These are phyloP conservation scores for Takifugu rubripes DNA, from an alignment of 2,797 vertebrate species.

Conservation along the genomic window DNA sequence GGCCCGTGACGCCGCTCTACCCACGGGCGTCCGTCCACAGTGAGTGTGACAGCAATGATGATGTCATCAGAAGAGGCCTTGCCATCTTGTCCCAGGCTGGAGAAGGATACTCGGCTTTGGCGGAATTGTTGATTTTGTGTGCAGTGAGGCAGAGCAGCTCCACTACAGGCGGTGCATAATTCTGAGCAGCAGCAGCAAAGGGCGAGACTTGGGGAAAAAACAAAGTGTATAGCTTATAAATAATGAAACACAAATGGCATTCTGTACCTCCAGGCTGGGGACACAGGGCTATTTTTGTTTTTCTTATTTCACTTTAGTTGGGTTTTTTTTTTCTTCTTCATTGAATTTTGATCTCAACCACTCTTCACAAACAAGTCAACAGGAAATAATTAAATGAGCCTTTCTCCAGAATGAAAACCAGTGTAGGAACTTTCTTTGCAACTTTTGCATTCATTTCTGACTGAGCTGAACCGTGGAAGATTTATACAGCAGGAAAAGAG, in stretches of 20 bases:
- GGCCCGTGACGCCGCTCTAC: conserved; percentile 61
- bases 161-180: conserved; percentile 59
- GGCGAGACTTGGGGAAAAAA: conserved; percentile 36
- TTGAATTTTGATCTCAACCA: conserved; percentile 60
- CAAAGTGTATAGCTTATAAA: conserved; percentile 52
- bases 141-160: conserved; percentile 55
- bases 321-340: conserved; percentile 30
- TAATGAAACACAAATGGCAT: conserved; percentile 64
- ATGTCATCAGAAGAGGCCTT: conserved; percentile 75
- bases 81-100: conserved; percentile 44
- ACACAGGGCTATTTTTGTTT: conserved; percentile 53
- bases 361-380: conserved; percentile 65
- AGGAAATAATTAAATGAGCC: conserved; percentile 58
- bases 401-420: conserved; percentile 47
- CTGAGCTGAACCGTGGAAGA: conserved; percentile 4
- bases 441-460: conserved; percentile 32
- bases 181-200: conserved; percentile 26
- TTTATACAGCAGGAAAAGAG: neutral
- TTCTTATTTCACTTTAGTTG: conserved; percentile 56
- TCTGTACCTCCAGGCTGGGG: conserved; percentile 61
- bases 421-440: conserved; percentile 47
- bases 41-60: conserved; percentile 72
- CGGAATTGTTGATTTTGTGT: conserved; percentile 65
- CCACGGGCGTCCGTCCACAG: conserved; percentile 57
- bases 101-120: conserved; percentile 46